Base-by-base conservation (phyloP, 2,888 invertebrate species). In the Strigamia maritima region DNA sequence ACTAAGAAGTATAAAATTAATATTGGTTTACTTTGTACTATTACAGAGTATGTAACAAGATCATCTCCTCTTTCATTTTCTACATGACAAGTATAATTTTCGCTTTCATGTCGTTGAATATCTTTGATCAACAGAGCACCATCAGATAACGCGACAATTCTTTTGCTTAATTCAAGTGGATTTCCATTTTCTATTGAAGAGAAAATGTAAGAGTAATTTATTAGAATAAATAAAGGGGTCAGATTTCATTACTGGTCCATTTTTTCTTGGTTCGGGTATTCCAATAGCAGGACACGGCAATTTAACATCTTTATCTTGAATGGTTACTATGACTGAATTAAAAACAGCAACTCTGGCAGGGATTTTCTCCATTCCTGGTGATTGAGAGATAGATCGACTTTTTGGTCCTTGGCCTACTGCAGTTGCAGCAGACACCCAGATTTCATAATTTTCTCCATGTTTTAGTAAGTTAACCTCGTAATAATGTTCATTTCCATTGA, bases 21-120 rank as follows among this genome's bases (percentile, higher is more conserved):
- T 19, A 24, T 16, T 1, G 10, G 7, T 26, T 83, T 84, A 92
- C 93, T 93, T 83, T 94, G 92, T 0, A 97, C 94, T 82, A 94
- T 91, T 78, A 97, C 89, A 80, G 93, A 92, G 86, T 95, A 95
- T 0, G 94, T 94, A 77, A 97, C 94, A n/a, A 94, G 93, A 84
- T 97, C 97, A 83, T 94, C 93, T 77, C 97, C 97, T 86, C 94
- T 94, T 28, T 92, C 91, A 87, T 97, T 97, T 85, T 95, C 94
- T 19, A 95, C 96, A 83, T 92, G 92, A 87, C 97, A 97, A 0
- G 95, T 93, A 86, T 97, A 97, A 86, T 97, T 96, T 79, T 95
- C 97, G 79, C 95, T 94, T 87, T 97, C 97, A 81, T 92, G 92
- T 35, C 95, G 90, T 76, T 93, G 92, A 0, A 96, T 94, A 82